Base-by-base conservation (phyloP, 2,888 invertebrate species). In the Hymenopus coronatus region DNA sequence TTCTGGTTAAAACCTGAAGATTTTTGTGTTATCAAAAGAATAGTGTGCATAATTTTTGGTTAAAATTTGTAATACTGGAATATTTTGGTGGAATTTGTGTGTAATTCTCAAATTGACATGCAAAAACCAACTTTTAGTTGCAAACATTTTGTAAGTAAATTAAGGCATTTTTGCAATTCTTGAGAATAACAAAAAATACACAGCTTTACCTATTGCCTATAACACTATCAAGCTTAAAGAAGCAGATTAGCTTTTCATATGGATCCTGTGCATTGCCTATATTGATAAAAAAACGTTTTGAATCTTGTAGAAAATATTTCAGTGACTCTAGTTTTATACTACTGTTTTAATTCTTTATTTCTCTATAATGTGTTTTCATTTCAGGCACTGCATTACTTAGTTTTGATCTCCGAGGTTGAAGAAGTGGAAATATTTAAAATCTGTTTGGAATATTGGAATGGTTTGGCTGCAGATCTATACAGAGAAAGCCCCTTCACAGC, bases 371-470 rank as follows among this genome's bases (percentile, higher is more conserved):
- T 12, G 27, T 86, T 89, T 83, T 88, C 83, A 46, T 91, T 90
- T 40, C 91, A 93, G 92, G 97, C 98, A 14, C 94, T 98, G 88
- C 96, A 97, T 91, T 98, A 98, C 93, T 95, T 98, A 91, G 97
- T 98, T 14, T 94, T 98, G 92, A 98, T 98, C 93, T 99, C 99
- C 25, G 98, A 99, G 94, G 99, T 99, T 3, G 99, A 99, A 91
- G 99, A 99, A 93, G 98, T 99, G 0, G 99, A 99, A 94, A 99
- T 99, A 90, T 99, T 99, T 93, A 99, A 99, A 94, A 99, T 99
- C 91, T 99, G 99, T 92, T 94, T 99, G 91, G 99, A 99, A 93
- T 99, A 99, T 94, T 99, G 99, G 99, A 99, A 98, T 94, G 96
- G 96, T 90, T 94, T 99, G 90, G 96, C 98, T 46, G 96, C 98